Conservation (phyloP, 1,140 invertebrate genomes). For the Brachionus calyciflorus region DNA sequence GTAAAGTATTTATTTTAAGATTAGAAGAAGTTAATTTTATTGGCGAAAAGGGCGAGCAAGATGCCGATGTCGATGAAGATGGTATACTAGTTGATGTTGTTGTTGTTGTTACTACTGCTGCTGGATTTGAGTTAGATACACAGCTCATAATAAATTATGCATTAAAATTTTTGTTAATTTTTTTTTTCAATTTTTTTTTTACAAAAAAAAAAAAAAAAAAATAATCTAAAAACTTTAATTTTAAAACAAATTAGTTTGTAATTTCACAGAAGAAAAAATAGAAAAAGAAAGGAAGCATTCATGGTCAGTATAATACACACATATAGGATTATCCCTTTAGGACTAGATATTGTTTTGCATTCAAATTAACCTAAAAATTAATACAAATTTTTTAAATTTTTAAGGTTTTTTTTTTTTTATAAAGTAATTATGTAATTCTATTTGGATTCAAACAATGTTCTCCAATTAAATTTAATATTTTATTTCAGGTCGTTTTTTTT, state of each 20-base stretch:
- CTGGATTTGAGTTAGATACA: slow-evolving; percentile 35
- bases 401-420: not conserved
- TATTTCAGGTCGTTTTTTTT: slow-evolving; percentile 5
- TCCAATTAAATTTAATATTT: too few species aligned
- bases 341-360: not conserved
- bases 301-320: slow-evolving; percentile 26
- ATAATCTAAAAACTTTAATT: slow-evolving; percentile 3
- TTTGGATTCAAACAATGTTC: slow-evolving; percentile 1
- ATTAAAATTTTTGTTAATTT: slow-evolving; percentile 16
- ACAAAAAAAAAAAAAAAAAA: slow-evolving; percentile 9
- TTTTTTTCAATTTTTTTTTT: slow-evolving; percentile 6
- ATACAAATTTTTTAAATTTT: not conserved
- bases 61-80: slow-evolving; percentile 25
- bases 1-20: slow-evolving; percentile 19
- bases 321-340: slow-evolving; percentile 33
- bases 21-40: not conserved
- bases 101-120: not conserved
- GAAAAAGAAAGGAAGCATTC: slow-evolving; percentile 9
- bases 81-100: slow-evolving; percentile 20
- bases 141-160: slow-evolving; percentile 32
- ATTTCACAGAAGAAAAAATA: not conserved
- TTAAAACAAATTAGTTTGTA: not conserved
- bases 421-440: slow-evolving; percentile 16
- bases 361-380: slow-evolving; percentile 41
- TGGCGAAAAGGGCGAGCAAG: slow-evolving; percentile 27